Conservation (phyloP, 53 echinoderm and acorn worm species). For the Paracentrotus lividus region DNA sequence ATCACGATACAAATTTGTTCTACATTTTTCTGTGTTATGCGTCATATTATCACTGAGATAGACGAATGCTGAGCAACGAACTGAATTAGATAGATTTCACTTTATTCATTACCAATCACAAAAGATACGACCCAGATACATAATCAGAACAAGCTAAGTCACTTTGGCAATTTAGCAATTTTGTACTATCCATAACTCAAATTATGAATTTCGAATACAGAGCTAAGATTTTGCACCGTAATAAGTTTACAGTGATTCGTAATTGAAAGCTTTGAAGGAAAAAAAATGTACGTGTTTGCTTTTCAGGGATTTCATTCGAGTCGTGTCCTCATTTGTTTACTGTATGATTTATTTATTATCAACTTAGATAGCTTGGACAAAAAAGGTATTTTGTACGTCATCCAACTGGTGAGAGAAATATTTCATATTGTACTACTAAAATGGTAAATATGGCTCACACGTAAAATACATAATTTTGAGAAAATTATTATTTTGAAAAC, state of each 20-base stretch:
- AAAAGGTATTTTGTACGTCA: neutral
- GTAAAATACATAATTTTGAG: too few relatives aligned
- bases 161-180: neutral
- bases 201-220: neutral
- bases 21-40: too few relatives aligned
- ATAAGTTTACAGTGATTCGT: neutral
- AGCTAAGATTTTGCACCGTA: neutral
- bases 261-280: neutral
- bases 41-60: too few relatives aligned
- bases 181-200: neutral
- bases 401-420: too few relatives aligned
- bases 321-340: neutral
- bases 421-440: too few relatives aligned
- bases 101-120: neutral
- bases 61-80: neutral
- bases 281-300: neutral
- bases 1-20: too few relatives aligned
- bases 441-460: too few relatives aligned
- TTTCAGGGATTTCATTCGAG: neutral
- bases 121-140: conserved; percentile 31
- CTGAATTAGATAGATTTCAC: neutral
- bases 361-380: neutral
- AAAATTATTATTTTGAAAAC: too few relatives aligned
- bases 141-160: neutral
- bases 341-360: neutral